phyloP scores from a whole-genome alignment of 2,113 vertebrate genomes.

The Datnioides undecimradiatus region DNA sequence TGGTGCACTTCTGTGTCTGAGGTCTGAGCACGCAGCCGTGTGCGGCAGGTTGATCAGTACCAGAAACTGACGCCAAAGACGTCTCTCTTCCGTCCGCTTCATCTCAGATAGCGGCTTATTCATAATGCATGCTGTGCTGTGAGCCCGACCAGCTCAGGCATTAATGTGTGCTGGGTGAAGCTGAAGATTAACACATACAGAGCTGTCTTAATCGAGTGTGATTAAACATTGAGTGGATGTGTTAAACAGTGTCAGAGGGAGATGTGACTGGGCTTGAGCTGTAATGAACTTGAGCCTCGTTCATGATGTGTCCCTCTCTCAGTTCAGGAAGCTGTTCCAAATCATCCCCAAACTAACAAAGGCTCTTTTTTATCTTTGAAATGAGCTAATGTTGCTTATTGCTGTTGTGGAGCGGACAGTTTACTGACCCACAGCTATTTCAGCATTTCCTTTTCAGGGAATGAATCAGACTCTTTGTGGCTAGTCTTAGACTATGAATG shows the following conservation, averaged over 20 bases:
- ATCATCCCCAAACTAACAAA: neutral
- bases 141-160: neutral
- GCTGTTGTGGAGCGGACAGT: neutral
- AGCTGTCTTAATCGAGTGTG: neutral
- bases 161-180: neutral
- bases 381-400: neutral
- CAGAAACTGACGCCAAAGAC: neutral
- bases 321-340: neutral
- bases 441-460: neutral
- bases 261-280: neutral
- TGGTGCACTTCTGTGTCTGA: no score
- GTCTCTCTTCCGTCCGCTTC: neutral
- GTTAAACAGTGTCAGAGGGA: neutral
- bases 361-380: neutral
- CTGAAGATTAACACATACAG: constrained; percentile 24
- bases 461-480: constrained; percentile 19
- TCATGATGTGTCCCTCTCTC: neutral
- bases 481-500: neutral
- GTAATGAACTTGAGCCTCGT: no score
- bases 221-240: neutral
- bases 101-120: neutral
- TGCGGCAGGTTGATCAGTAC: neutral
- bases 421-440: neutral
- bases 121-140: neutral
- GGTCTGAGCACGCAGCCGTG: neutral